Percentiles rank a stretch among this genome's conserved stretches.
These are phyloP conservation scores for Diaperis boleti DNA, from an alignment of 2,888 invertebrate species.

Conservation along the genomic window DNA sequence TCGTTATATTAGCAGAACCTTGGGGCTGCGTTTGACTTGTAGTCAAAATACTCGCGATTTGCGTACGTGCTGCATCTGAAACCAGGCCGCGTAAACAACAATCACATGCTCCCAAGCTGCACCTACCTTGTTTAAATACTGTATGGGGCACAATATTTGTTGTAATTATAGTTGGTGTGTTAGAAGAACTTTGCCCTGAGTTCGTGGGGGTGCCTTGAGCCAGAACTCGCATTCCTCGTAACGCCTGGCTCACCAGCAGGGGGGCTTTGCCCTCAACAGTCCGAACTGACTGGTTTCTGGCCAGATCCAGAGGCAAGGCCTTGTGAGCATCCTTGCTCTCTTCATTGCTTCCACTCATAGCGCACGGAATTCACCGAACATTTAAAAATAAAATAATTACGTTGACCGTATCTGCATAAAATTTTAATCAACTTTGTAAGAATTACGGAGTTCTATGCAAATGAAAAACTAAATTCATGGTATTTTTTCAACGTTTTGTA, in stretches of 20 bases:
- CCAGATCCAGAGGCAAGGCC: slow-evolving; percentile 69
- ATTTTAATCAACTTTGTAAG: slow-evolving; percentile 11
- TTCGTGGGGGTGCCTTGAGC: slow-evolving; percentile 60
- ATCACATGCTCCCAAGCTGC: slow-evolving; percentile 8
- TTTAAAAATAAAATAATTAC: slow-evolving; percentile 5
- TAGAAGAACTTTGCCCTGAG: slow-evolving; percentile 56
- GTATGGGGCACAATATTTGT: slow-evolving; percentile 67
- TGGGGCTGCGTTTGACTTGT: slow-evolving; percentile 52
- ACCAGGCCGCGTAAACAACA: slow-evolving; percentile 6
- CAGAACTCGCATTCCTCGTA: slow-evolving; percentile 63
- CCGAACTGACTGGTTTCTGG: slow-evolving; percentile 68
- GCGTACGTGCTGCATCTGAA: slow-evolving; percentile 50
- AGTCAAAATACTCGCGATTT: slow-evolving; percentile 49
- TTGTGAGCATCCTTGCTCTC: slow-evolving; percentile 72
- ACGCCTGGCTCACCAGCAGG: slow-evolving; percentile 62
- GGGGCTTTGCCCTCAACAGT: slow-evolving; percentile 65
- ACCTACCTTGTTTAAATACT: slow-evolving; percentile 69
- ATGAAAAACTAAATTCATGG: slow-evolving; percentile 2
- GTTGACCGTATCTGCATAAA: slow-evolving; percentile 36
- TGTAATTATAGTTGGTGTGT: slow-evolving; percentile 63
- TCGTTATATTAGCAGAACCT: slow-evolving; percentile 54
- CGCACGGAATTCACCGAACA: slow-evolving; percentile 41
- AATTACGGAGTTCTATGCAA: background rate
- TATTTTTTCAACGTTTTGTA: slow-evolving; percentile 6
- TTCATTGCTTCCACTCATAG: slow-evolving; percentile 65